Evolutionary conservation across 2,113 vertebrate species (phyloP).

Genomic region (Scatophagus argus): DNA sequence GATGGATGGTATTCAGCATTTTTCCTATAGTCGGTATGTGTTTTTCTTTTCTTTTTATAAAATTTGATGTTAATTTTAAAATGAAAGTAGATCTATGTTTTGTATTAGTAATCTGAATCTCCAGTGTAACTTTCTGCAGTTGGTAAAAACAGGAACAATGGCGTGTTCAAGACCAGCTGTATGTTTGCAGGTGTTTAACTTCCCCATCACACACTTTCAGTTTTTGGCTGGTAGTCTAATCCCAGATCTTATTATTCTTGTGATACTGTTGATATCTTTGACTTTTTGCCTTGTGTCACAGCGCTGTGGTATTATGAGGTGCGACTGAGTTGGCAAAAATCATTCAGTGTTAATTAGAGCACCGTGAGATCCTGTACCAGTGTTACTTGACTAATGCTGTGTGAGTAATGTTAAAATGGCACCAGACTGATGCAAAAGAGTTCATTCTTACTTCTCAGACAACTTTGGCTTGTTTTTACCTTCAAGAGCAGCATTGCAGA

Average conservation of each 20-base stretch:
- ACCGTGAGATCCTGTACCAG: slow-evolving; percentile 34
- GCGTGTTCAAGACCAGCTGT: background rate
- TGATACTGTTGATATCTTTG: slow-evolving; percentile 14
- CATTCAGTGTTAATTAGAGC: slow-evolving; percentile 55
- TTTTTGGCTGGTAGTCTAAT: background rate
- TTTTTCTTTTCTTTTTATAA: no score
- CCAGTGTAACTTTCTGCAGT: no score
- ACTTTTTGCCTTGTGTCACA: slow-evolving; percentile 15
- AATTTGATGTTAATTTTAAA: no score
- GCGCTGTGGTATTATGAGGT: background rate
- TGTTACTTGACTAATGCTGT: slow-evolving; percentile 28
- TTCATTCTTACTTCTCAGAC: slow-evolving; percentile 3
- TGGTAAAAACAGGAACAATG: background rate
- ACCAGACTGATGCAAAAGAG: slow-evolving; percentile 27
- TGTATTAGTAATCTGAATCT: no score
- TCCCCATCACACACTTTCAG: background rate
- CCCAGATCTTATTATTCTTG: background rate
- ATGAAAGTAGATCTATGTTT: no score
- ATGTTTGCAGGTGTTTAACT: background rate
- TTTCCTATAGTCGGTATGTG: no score
- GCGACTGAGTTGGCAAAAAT: slow-evolving; percentile 38
- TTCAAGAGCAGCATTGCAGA: slow-evolving; percentile 20
- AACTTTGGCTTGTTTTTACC: slow-evolving; percentile 12
- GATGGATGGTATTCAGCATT: no score
- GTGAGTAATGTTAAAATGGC: slow-evolving; percentile 25